A percentile compares a stretch with the other conserved stretches of the same genome.
Evolutionary conservation across 2,888 invertebrate genomes (phyloP).

Genomic region (Idaea biselata): DNA sequence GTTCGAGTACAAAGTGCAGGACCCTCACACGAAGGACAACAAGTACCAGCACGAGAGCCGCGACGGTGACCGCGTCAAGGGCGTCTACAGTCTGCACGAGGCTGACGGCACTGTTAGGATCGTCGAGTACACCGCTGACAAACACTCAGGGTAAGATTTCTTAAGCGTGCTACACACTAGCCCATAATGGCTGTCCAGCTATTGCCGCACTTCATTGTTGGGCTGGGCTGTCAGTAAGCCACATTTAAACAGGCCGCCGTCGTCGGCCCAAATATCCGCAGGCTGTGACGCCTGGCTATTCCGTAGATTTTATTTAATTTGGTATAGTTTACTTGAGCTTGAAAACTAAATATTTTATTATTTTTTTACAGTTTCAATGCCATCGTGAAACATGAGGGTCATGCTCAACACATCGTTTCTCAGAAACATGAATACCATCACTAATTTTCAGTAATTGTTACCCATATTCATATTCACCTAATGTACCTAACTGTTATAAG

Average conservation of each 20-base stretch:
- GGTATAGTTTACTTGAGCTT: background rate
- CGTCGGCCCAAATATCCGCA: too few relatives aligned
- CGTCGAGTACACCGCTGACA: slow-evolving; percentile 65
- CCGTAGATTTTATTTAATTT: background rate
- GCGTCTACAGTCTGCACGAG: slow-evolving; percentile 60
- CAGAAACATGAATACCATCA: slow-evolving; percentile 15
- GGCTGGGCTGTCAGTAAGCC: too few relatives aligned
- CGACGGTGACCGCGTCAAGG: slow-evolving; percentile 65
- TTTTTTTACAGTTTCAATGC: slow-evolving; percentile 29
- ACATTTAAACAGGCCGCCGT: too few relatives aligned
- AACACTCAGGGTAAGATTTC: slow-evolving; percentile 50
- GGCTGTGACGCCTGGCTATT: too few relatives aligned
- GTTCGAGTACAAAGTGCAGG: slow-evolving; percentile 40
- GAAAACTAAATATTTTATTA: background rate
- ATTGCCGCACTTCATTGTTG: too few relatives aligned
- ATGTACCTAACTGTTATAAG: background rate
- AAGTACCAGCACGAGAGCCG: slow-evolving; percentile 66
- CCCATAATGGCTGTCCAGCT: too few relatives aligned
- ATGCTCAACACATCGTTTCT: slow-evolving; percentile 32
- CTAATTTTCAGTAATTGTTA: background rate
- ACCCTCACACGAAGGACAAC: slow-evolving; percentile 67
- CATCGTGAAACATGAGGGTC: slow-evolving; percentile 31
- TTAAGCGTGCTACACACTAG: too few relatives aligned
- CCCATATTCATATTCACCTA: background rate
- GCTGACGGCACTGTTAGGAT: slow-evolving; percentile 62